Evolutionary conservation across 2,888 invertebrate genomes (phyloP).

Genomic region (Acanthosoma haemorrhoidale): DNA sequence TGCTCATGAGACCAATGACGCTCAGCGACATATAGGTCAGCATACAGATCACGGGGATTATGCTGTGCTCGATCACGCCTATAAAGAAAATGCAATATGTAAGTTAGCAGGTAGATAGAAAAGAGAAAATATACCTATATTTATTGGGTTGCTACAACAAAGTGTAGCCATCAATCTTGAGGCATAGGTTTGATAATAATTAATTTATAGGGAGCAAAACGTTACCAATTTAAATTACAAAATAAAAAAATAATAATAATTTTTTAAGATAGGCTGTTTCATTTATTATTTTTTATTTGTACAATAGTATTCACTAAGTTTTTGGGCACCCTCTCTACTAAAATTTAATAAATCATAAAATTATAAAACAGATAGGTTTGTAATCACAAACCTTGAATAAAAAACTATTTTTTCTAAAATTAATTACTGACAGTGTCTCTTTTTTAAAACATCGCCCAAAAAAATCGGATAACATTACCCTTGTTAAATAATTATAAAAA

Average conservation of each 20-base stretch:
- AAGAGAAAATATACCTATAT: background rate
- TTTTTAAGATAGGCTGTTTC: too few relatives aligned
- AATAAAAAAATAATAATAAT: background rate
- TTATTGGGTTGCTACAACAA: background rate
- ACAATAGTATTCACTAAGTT: too few relatives aligned
- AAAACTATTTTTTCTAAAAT: too few relatives aligned
- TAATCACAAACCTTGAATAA: too few relatives aligned
- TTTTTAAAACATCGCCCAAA: too few relatives aligned
- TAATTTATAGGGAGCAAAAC: background rate
- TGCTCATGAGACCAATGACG: constrained; percentile 56
- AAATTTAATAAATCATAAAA: too few relatives aligned
- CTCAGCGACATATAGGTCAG: constrained; percentile 55
- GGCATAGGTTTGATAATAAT: background rate
- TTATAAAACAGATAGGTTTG: too few relatives aligned
- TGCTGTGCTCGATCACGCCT: constrained; percentile 36
- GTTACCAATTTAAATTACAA: background rate
- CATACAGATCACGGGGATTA: constrained; percentile 49
- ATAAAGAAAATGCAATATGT: constrained; percentile 15
- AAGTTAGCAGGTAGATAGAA: background rate
- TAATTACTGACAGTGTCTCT: too few relatives aligned
- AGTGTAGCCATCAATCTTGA: background rate
- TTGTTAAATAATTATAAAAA: too few relatives aligned
- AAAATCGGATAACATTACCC: too few relatives aligned
- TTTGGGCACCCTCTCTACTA: too few relatives aligned
- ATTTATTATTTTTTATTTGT: too few relatives aligned